Evolutionary conservation across 2,888 invertebrate species (phyloP), one percentile per base, ranked within the genome.

Genomic region (Branchinecta sandiegonensis): DNA sequence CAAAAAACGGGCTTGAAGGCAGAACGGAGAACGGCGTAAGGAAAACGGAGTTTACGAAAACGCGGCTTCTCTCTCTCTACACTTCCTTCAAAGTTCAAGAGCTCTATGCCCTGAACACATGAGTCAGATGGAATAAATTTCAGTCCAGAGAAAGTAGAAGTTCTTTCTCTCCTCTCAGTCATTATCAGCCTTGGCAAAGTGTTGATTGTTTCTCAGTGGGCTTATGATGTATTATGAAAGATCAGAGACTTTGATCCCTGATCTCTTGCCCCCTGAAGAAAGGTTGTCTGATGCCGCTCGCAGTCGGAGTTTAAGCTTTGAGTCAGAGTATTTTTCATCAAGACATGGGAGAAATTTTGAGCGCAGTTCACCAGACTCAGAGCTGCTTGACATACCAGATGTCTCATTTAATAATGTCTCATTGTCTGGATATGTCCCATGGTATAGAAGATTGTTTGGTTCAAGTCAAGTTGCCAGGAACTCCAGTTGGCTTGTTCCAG

Each of bases 321-420:
- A 56, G 56, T 9, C 17, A 14, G 56, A 56, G 14, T 56, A 56
- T 10, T 56, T 56, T 56, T n/a, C 56, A 10, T 17, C 56, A 56
- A 56, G 56, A 56, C n/a, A 8, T 56, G 56, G 56, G 9, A 56
- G 56, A 56, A 56, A 17, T 10, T 37, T 37, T 37, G 56, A 56
- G 10, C 8, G 9, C 8, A 56, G 56, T 9, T 56, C 56, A 8
- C 56, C 56, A 56, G 56, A 56, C 9, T 56, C 56, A 9, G 56
- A 56, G 17, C 56, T 56, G 14, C 56, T 56, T 56, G 56, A 56
- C 17, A 17, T 56, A 56, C 56, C 56, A 8, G 17, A 56, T 56
- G 56, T 56, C 10, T 56, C 56, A 14, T 56, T 56, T 17, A 56
- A 56, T 9, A 56, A 17, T 56, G 17, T 56, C n/a, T 56, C 56